Percentiles rank a stretch among this genome's conserved stretches.
Evolutionary conservation across 1,140 invertebrate genomes (phyloP).

Genomic region (Bemisia tabaci): DNA sequence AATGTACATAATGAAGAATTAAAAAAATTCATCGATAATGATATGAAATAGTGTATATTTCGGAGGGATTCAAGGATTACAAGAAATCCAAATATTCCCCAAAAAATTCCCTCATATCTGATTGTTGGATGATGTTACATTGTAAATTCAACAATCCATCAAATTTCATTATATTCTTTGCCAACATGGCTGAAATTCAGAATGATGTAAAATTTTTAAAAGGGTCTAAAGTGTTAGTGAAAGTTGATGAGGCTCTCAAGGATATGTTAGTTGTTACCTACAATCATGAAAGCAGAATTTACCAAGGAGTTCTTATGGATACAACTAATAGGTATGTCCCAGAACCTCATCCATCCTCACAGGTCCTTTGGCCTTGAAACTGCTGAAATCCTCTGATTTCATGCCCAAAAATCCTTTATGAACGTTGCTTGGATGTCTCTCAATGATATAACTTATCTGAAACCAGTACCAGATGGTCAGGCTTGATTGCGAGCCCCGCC

Average conservation of each 20-base stretch:
- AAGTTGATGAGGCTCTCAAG: slow-evolving; percentile 62
- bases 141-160: too few relatives aligned
- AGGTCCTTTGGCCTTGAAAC: background rate
- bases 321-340: slow-evolving; percentile 66
- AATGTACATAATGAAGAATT: too few relatives aligned
- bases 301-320: slow-evolving; percentile 70
- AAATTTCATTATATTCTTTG: too few relatives aligned
- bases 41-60: too few relatives aligned
- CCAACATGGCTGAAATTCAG: background rate
- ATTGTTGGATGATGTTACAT: too few relatives aligned
- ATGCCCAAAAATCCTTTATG: background rate
- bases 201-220: background rate
- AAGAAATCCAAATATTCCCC: too few relatives aligned
- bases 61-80: too few relatives aligned
- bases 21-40: too few relatives aligned
- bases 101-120: too few relatives aligned
- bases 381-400: background rate
- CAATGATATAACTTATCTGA: too few relatives aligned
- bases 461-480: too few relatives aligned
- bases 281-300: slow-evolving; percentile 54
- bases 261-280: slow-evolving; percentile 74
- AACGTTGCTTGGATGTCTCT: background rate
- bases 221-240: slow-evolving; percentile 41
- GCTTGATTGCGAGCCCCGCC: too few relatives aligned
- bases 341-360: background rate